Base-by-base conservation (phyloP, 2,797 vertebrate species). In the Kryptopterus vitreolus region DNA sequence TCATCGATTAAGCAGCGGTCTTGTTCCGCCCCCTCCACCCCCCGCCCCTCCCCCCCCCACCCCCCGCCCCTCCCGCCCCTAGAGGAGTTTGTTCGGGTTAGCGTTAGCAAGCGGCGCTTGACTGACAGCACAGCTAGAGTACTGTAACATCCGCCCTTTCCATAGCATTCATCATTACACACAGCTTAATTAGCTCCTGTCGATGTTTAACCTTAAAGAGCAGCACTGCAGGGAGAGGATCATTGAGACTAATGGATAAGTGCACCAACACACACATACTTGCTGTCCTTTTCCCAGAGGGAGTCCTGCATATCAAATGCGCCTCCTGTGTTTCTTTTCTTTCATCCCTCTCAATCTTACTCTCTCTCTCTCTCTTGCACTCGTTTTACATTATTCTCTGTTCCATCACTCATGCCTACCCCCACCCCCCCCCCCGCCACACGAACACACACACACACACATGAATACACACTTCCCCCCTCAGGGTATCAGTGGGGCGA, bases 201-300 rank as follows among this genome's bases (percentile, higher is more conserved):
- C 71, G 76, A 82, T 84, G 77, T 86, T 86, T 89, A 87, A 88
- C 88, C 84, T 89, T 87, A 86, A 86, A 85, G 86, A 82, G 82
- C 85, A 75, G 75, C 85, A 76, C 86, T 82, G 78, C 83, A 58
- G 85, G 84, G 81, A 82, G 69, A 74, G 58, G 75, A 82, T 85
- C 80, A 70, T 80, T 61, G 55, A 77, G 81, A 78, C 85, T 84
- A 80, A 79, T 83, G 86, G 75, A 61, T 79, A 79, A 80, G 82
- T 78, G 68, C 76, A 76, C 65, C 35, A 77, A 83, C 69, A 69
- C 70, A 29, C 76, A 57, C 79, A 68, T 83, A 65, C 71, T 81
- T 24, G 24, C 78, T 73, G 85, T 59, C 79, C 79, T 78, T 68
- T 70, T 79, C 86, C 84, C 84, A 81, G 69, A 78, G 68, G 85